A percentile compares a stretch with the other conserved stretches of the same genome.
Conservation (phyloP, 1,140 invertebrate genomes). For the Hycleus phaleratus region DNA sequence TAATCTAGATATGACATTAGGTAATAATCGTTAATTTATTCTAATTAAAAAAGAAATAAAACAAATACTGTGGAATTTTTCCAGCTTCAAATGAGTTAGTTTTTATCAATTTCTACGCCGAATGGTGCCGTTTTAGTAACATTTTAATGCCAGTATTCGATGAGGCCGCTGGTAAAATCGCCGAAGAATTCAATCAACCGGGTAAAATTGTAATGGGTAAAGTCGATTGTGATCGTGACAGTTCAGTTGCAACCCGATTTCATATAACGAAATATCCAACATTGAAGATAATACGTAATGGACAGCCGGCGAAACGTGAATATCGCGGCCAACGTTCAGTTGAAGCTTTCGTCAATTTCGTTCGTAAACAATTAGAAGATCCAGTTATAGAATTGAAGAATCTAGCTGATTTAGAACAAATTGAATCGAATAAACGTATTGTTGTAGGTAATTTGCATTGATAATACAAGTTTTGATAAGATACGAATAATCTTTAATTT, state of each 20-base stretch:
- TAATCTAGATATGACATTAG: constrained; percentile 75
- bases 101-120: constrained; percentile 97
- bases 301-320: constrained; percentile 87
- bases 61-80: constrained; percentile 38
- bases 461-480: background rate
- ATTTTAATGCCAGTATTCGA: constrained; percentile 94
- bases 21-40: constrained; percentile 43
- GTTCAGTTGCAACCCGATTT: constrained; percentile 76
- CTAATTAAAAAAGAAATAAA: constrained; percentile 4
- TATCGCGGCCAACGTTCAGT: constrained; percentile 78
- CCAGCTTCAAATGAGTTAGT: constrained; percentile 91
- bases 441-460: constrained; percentile 61
- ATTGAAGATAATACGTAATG: constrained; percentile 92
- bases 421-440: constrained; percentile 84
- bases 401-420: constrained; percentile 64
- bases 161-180: constrained; percentile 84
- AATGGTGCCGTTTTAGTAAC: constrained; percentile 96
- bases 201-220: constrained; percentile 89
- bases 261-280: constrained; percentile 99
- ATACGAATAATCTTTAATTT: background rate
- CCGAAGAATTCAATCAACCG: constrained; percentile 67
- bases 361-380: constrained; percentile 86
- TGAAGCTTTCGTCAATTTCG: constrained; percentile 81
- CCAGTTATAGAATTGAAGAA: constrained; percentile 73
- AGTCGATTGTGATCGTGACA: constrained; percentile 93